Conservation (phyloP, 2,113 vertebrate species). For the Grus americana region DNA sequence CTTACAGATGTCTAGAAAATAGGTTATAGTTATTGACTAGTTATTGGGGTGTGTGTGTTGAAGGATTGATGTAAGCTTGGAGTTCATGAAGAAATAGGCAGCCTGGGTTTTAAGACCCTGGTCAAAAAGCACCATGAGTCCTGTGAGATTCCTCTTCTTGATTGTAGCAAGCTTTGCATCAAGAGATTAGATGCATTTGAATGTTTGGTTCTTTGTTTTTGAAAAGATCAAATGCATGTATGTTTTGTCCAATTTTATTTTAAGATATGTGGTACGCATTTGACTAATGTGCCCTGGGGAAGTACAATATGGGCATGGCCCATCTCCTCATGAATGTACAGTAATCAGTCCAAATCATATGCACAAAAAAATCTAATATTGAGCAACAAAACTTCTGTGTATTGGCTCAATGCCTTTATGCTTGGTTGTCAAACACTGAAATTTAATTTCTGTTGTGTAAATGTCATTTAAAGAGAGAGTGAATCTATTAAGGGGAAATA, state of each 20-base stretch:
- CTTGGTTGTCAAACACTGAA: neutral
- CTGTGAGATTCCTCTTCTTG: neutral
- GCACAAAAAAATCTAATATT: neutral
- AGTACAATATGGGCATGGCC: neutral
- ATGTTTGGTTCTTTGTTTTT: neutral
- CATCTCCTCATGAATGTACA: neutral
- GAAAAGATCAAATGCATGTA: neutral
- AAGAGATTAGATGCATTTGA: neutral
- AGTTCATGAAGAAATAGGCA: neutral
- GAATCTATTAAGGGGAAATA: neutral
- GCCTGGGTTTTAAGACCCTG: neutral
- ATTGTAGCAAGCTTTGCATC: neutral
- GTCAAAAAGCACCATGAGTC: neutral
- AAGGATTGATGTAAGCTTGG: neutral
- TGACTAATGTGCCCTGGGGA: neutral
- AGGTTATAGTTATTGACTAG: neutral
- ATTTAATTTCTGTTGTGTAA: neutral
- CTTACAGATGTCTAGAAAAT: neutral
- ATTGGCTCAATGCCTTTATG: neutral
- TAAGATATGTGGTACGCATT: accelerated
- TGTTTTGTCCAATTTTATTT: neutral
- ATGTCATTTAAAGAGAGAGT: neutral
- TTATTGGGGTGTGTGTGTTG: neutral
- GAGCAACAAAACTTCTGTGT: neutral
- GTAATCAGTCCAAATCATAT: neutral